phyloP scores from a whole-genome alignment of 64 coral and sea anemone genomes.

The Actinia equina region DNA sequence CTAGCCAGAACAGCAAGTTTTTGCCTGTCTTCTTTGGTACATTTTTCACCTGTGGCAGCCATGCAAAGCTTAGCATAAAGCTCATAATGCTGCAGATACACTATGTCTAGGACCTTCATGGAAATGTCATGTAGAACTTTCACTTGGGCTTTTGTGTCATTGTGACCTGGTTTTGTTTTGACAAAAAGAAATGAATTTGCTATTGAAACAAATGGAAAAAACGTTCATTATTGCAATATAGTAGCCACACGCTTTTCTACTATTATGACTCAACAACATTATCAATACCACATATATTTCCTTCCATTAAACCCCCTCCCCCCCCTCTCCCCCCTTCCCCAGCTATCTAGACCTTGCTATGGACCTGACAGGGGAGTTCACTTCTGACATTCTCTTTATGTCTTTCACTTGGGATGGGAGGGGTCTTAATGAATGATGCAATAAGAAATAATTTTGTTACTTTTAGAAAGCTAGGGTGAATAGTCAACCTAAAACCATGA shows the following conservation, averaged over 20 bases:
- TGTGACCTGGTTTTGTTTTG: constrained; percentile 55
- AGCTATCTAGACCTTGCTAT: no score
- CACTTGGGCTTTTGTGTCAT: constrained; percentile 80
- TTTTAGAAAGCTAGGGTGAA: no score
- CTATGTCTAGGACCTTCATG: constrained; percentile 83
- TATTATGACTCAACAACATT: no score
- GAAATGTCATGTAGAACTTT: constrained; percentile 89
- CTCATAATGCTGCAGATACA: constrained; percentile 79
- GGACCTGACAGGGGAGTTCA: no score
- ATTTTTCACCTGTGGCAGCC: constrained; percentile 82
- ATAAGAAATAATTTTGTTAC: background rate
- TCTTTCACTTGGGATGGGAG: no score
- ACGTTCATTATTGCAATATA: background rate
- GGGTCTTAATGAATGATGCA: background rate
- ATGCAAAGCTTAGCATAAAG: constrained; percentile 90
- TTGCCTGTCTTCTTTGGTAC: constrained; percentile 65
- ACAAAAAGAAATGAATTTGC: background rate
- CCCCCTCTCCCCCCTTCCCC: no score
- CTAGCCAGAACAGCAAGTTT: constrained; percentile 75
- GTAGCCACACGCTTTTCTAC: no score
- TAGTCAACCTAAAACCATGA: background rate
- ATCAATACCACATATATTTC: no score
- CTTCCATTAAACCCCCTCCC: no score
- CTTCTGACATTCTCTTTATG: no score
- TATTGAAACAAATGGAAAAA: background rate